Base-by-base conservation (phyloP, 1,140 invertebrate genomes). In the Eriosoma lanigerum region DNA sequence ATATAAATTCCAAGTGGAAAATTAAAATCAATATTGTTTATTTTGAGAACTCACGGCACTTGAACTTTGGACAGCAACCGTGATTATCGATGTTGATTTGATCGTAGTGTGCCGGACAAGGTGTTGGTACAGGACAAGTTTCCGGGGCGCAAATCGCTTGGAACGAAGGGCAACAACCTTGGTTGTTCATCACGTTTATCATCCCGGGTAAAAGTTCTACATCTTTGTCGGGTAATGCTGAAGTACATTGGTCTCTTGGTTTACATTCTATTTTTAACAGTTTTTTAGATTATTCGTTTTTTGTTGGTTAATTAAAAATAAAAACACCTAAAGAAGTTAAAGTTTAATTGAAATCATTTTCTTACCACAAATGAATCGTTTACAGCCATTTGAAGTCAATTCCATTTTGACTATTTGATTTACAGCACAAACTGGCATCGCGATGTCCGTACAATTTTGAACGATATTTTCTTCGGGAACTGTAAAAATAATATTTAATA, bases 101-200 rank as follows among this genome's bases (percentile, higher is more conserved):
- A 6, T 86, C 86, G 78, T 92, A 88, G 84, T 89, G 90, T 72
- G 89, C 83, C 1, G 87, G 86, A 83, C 93, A 95, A 15, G 83
- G 83, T 4, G 88, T 85, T 48, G 85, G 82, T 4, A 86, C 50
- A 5, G 90, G 92, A 84, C 93, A 94, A 1, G 84, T 87, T 38
- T 89, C 87, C 9, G 86, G 85, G 29, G 89, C 87, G 81, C 93
- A 95, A 1, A 90, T 83, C 46, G 88, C 85, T 50, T 88, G 85
- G 3, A 88, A 85, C 26, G 86, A 86, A 0, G 91, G 90, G 84
- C 93, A 94, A 84, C 93, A 94, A 3, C 92, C 92, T 48, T 87
- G 87, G 24, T 85, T 85, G 83, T 92, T 88, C 0, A 89, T 84
- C 1, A 88, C 83, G 0, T 87, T 84, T 46, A 88, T 85, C 83